phyloP scores from a whole-genome alignment of 2,113 vertebrate species.

The Sarotherodon lohbergeri region DNA sequence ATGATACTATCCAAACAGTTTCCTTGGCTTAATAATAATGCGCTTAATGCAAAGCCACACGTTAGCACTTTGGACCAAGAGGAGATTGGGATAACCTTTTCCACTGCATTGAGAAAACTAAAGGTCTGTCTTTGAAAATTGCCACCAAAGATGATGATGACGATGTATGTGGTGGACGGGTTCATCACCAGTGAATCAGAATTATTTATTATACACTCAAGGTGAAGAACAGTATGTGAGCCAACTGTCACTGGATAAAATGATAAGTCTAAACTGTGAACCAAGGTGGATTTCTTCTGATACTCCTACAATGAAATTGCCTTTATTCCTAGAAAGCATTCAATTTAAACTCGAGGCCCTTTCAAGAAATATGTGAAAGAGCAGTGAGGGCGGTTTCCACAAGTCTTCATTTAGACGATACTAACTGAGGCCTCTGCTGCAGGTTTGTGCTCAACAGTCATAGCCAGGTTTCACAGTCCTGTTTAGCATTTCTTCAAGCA shows the following conservation, averaged over 20 bases:
- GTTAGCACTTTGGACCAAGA: not conserved
- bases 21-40: not conserved
- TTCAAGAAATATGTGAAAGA: not conserved
- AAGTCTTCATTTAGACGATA: not conserved
- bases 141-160: not conserved
- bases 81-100: not conserved
- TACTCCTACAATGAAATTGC: not conserved
- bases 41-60: not conserved
- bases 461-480: not conserved
- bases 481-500: not conserved
- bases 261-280: not conserved
- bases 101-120: not conserved
- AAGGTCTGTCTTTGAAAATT: not conserved
- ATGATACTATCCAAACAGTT: not conserved
- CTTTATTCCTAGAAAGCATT: not conserved
- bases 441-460: not conserved
- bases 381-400: not conserved
- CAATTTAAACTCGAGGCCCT: not conserved
- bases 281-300: not conserved
- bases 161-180: not conserved
- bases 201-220: not conserved
- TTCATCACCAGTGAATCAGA: not conserved
- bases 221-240: not conserved
- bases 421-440: not conserved
- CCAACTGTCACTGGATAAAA: not conserved